Conservation (phyloP, 2,888 invertebrate genomes). For the Cyclophora albipunctata region DNA sequence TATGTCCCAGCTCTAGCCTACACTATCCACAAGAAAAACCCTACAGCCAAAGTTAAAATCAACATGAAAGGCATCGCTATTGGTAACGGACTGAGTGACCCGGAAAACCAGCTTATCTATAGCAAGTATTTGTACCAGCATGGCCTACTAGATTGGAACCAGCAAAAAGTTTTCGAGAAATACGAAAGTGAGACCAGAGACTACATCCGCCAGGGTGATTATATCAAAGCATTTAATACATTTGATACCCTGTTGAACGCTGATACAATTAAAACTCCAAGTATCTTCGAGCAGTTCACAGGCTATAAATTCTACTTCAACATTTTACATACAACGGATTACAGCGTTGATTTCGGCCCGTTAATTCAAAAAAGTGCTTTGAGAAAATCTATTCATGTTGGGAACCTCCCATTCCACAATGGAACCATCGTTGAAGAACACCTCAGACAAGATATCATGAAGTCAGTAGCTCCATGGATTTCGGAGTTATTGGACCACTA, state of each 20-base stretch:
- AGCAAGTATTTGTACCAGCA: constrained; percentile 87
- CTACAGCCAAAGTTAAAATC: constrained; percentile 78
- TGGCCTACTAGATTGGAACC: constrained; percentile 81
- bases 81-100: constrained; percentile 88
- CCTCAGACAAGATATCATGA: constrained; percentile 86
- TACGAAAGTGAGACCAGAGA: constrained; percentile 75
- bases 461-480: constrained; percentile 84
- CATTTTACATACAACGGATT: constrained; percentile 78
- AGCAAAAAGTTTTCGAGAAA: constrained; percentile 73
- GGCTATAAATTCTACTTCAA: constrained; percentile 87
- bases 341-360: constrained; percentile 70
- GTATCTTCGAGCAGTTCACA: constrained; percentile 82
- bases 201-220: constrained; percentile 79
- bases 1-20: constrained; percentile 85
- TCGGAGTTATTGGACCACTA: constrained; percentile 80
- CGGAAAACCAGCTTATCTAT: constrained; percentile 84
- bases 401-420: constrained; percentile 82
- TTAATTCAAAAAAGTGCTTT: constrained; percentile 79
- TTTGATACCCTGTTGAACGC: constrained; percentile 84
- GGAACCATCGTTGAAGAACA: constrained; percentile 80
- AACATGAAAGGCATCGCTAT: constrained; percentile 83
- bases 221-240: constrained; percentile 80
- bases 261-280: constrained; percentile 74
- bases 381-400: constrained; percentile 88
- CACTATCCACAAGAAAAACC: constrained; percentile 80